phyloP scores from a whole-genome alignment of 2,888 invertebrate genomes.

The Metellina segmentata region DNA sequence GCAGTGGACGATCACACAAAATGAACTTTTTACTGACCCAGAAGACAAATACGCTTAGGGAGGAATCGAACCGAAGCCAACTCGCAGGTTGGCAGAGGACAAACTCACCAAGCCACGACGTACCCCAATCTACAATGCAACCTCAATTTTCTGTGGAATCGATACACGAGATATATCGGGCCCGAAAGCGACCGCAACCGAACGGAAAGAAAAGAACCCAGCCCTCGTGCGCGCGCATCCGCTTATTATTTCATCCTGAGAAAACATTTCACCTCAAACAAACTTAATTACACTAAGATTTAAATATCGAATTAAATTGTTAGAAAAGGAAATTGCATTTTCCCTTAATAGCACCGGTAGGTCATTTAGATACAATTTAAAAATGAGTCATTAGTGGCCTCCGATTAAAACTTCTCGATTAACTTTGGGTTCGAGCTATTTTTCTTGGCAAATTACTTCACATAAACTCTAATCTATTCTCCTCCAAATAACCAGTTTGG shows the following conservation, averaged over 20 bases:
- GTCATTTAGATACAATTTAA: conserved; percentile 75
- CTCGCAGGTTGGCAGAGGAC: no score
- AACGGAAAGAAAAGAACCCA: no score
- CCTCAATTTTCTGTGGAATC: no score
- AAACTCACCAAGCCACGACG: no score
- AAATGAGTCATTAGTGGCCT: conserved; percentile 72
- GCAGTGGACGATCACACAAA: no score
- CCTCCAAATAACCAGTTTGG: conserved; percentile 43
- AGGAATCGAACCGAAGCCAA: no score
- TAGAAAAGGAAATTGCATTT: conserved; percentile 71
- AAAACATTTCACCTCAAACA: conserved; percentile 46
- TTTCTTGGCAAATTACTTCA: conserved; percentile 69
- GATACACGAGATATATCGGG: no score
- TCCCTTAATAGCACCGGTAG: conserved; percentile 66
- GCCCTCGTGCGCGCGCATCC: not conserved
- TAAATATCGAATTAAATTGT: conserved; percentile 72
- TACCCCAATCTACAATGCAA: no score
- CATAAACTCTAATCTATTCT: conserved; percentile 57
- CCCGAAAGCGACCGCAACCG: no score
- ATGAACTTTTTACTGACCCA: no score
- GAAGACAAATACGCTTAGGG: no score
- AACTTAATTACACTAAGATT: conserved; percentile 73
- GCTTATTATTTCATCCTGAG: conserved; percentile 11
- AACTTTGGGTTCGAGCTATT: conserved; percentile 61
- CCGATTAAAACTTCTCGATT: conserved; percentile 76